Percentiles rank a stretch among this genome's conserved stretches.
phyloP scores from a whole-genome alignment of 1,140 invertebrate species.

The Eriocheir sinensis region DNA sequence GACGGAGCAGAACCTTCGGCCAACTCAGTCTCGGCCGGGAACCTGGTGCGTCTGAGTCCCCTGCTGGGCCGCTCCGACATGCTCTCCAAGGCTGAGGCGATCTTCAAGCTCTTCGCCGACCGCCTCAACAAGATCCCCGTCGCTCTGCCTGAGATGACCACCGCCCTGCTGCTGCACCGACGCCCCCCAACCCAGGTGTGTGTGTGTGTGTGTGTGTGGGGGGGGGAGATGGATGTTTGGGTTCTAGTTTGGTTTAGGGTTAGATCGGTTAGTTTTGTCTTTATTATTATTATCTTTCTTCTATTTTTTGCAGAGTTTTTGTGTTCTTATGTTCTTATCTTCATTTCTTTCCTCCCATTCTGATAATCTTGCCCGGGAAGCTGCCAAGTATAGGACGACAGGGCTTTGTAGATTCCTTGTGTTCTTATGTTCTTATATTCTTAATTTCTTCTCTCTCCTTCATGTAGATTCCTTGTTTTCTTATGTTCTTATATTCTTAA shows the following conservation, averaged over 20 bases:
- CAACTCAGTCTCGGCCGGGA: slow-evolving; percentile 93
- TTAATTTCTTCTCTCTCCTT: no score
- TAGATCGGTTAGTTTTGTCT: slow-evolving; percentile 14
- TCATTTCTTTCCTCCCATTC: no score
- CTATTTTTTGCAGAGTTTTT: no score
- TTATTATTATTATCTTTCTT: no score
- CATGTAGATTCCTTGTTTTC: no score
- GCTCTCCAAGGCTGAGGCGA: slow-evolving; percentile 84
- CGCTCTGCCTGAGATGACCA: slow-evolving; percentile 90
- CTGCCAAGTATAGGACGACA: no score
- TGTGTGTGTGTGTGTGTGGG: background rate
- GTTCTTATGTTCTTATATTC: background rate
- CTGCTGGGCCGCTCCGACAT: slow-evolving; percentile 85
- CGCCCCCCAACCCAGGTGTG: slow-evolving; percentile 84
- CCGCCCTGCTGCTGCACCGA: slow-evolving; percentile 87
- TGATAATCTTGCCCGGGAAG: no score
- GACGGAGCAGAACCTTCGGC: slow-evolving; percentile 96
- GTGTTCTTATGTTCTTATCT: no score
- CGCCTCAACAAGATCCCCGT: slow-evolving; percentile 85
- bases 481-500: no score
- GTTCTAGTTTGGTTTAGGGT: background rate
- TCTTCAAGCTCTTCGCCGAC: slow-evolving; percentile 86
- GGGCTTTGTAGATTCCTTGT: no score
- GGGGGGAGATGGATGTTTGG: no score
- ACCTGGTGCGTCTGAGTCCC: slow-evolving; percentile 89